A percentile compares a stretch with the other conserved stretches of the same genome.
These are phyloP conservation scores for Menura novaehollandiae DNA, from an alignment of 2,113 vertebrate genomes.

Conservation along the genomic window DNA sequence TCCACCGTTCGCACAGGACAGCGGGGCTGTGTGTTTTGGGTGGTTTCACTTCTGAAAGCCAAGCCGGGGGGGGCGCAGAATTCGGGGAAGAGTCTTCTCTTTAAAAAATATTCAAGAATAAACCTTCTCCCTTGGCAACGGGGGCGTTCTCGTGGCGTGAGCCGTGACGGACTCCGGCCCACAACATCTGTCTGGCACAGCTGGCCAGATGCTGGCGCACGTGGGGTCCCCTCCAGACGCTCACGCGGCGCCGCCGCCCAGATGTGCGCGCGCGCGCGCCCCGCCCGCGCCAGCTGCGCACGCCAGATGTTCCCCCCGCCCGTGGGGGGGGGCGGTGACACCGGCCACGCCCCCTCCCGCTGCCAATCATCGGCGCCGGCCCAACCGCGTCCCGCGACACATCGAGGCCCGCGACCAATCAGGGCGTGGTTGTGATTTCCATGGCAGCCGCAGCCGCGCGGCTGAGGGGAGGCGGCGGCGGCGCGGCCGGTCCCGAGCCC, in stretches of 20 bases:
- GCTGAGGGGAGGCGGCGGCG: not conserved
- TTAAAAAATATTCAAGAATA: accelerated
- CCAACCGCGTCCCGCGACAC: conserved; percentile 62
- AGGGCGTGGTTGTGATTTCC: conserved; percentile 41
- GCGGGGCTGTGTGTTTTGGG: accelerated
- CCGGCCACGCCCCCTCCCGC: accelerated
- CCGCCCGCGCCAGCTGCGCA: not conserved
- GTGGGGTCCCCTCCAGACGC: not conserved
- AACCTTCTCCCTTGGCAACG: accelerated
- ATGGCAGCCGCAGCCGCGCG: conserved; percentile 17
- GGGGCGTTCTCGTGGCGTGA: not conserved
- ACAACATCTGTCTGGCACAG: not conserved
- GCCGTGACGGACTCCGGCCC: not conserved
- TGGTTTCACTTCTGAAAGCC: not conserved
- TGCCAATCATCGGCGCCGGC: not conserved
- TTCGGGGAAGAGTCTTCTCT: not conserved
- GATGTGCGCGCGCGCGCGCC: not conserved
- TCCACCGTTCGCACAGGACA: accelerated
- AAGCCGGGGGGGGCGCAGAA: not conserved
- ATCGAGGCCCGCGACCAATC: conserved; percentile 60
- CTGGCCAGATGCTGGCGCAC: not conserved
- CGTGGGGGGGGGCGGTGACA: not conserved
- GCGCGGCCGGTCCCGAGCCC: not conserved
- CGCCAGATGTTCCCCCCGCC: not conserved
- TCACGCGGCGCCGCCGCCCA: not conserved